phyloP scores from a whole-genome alignment of 2,113 vertebrate species.

The Onychostoma macrolepis region DNA sequence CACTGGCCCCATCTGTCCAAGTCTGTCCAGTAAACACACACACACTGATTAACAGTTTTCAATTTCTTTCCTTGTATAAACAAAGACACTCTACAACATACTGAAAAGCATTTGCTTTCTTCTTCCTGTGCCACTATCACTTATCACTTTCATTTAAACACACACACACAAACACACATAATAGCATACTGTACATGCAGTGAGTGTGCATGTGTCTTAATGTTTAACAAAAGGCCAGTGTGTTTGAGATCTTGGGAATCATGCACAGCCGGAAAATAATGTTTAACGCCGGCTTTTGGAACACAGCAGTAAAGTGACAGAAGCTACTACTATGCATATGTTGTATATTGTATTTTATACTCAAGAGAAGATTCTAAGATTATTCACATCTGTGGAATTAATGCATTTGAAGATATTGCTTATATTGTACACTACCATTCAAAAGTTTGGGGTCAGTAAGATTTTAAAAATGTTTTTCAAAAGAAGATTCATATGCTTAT shows the following conservation, averaged over 20 bases:
- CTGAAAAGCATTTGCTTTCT: not conserved
- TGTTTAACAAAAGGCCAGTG: slow-evolving; percentile 10
- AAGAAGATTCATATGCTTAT: not conserved
- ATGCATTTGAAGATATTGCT: not conserved
- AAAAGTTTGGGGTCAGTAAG: not conserved
- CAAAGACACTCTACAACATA: slow-evolving; percentile 27
- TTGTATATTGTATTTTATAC: not conserved
- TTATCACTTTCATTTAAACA: slow-evolving; percentile 5
- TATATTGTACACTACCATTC: not conserved
- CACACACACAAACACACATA: slow-evolving; percentile 32
- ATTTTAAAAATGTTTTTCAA: not conserved
- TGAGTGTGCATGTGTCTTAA: slow-evolving; percentile 15
- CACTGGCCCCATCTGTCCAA: slow-evolving; percentile 47
- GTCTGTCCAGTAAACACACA: slow-evolving; percentile 21
- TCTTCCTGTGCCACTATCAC: slow-evolving; percentile 2
- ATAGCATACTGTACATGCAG: not conserved
- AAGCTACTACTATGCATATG: not conserved
- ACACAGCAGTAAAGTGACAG: slow-evolving; percentile 11
- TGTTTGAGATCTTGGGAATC: slow-evolving; percentile 38
- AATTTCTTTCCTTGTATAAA: slow-evolving; percentile 23
- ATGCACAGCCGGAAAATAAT: slow-evolving; percentile 26
- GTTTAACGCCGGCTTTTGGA: slow-evolving; percentile 7
- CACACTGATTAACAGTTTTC: slow-evolving; percentile 6
- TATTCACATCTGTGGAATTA: not conserved
- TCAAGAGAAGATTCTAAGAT: not conserved